These are phyloP conservation scores for Entelurus aequoreus DNA, from an alignment of 2,113 vertebrate species.

Conservation along the genomic window DNA sequence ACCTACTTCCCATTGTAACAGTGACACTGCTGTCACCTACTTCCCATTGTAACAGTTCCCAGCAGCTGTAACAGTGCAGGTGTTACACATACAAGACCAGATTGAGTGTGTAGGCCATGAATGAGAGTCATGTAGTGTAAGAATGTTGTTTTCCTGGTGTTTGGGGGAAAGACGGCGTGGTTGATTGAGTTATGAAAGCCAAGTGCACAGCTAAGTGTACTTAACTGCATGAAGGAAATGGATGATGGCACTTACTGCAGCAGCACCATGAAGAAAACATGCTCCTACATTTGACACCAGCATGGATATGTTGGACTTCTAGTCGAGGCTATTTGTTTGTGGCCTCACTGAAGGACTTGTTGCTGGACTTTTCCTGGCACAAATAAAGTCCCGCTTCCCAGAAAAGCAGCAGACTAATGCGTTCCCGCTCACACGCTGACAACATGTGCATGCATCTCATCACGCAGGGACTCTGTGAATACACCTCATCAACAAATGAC, in stretches of 20 bases:
- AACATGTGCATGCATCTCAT: constrained; percentile 59
- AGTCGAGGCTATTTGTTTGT: constrained; percentile 63
- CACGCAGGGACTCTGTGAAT: constrained; percentile 62
- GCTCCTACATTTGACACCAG: constrained; percentile 57
- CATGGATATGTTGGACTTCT: constrained; percentile 61
- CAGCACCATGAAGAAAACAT: constrained; percentile 52
- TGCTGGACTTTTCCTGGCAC: constrained; percentile 67
- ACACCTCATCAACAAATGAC: constrained; percentile 68
- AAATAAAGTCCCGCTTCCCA: constrained; percentile 70
- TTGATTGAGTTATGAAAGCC: constrained; percentile 35
- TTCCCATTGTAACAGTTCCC: constrained; percentile 32
- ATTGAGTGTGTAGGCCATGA: constrained; percentile 15
- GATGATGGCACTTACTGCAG: constrained; percentile 46
- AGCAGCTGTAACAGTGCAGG: constrained; percentile 11
- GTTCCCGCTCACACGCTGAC: constrained; percentile 50
- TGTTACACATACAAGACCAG: constrained; percentile 28
- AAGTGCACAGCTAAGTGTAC: constrained; percentile 30
- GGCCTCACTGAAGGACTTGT: constrained; percentile 62
- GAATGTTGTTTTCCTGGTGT: constrained; percentile 9
- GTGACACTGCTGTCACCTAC: constrained; percentile 16
- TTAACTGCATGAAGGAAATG: constrained; percentile 44
- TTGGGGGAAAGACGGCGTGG: constrained; percentile 14
- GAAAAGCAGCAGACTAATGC: constrained; percentile 62
- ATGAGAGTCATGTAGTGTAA: constrained; percentile 14
- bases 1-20: no score